Base-by-base conservation (phyloP, 2,888 invertebrate genomes). In the Meteorus cinctellus region DNA sequence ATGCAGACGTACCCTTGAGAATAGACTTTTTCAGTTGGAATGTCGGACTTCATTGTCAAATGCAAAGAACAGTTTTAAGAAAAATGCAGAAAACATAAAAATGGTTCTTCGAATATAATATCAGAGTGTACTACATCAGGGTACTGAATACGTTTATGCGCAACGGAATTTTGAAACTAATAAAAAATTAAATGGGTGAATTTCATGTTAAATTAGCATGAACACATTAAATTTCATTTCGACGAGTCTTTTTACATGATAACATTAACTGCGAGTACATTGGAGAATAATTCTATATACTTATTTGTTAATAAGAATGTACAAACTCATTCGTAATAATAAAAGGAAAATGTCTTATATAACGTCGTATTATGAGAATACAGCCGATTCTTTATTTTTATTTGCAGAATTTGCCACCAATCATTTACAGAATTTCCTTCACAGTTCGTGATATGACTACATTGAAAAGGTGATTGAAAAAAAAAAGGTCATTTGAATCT, bases 261-360 rank as follows among this genome's bases (percentile, higher is more conserved):
- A 74, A 70, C 76, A 76, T 55, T 8, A 55, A 72, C 74, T 68
- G 75, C 69, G 77, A 82, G 75, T 81, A 79, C 68, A 81, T 81
- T 78, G 79, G 83, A 77, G 67, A 77, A 74, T 75, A 76, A 71
- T 76, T 82, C 78, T 80, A 80, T 82, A 80, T 82, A 82, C 81
- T 82, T 82, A 84, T 82, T 84, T 85, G 84, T 86, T 83, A 82
- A 85, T 82, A 81, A 74, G 69, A 85, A 81, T 86, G 86, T 86
- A 86, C 85, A 86, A 85, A 86, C 84, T 83, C 83, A 86, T 86
- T 84, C 81, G 82, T 84, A 82, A 85, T 84, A 84, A 83, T 81
- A 82, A 83, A 80, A 85, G 73, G 84, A 81, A 83, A 74, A 75
- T 77, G 74, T 80, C 79, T 78, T 79, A 75, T 80, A 79, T 78